Evolutionary conservation across 2,888 invertebrate species (phyloP).

Genomic region (Hoplodrina blanda): DNA sequence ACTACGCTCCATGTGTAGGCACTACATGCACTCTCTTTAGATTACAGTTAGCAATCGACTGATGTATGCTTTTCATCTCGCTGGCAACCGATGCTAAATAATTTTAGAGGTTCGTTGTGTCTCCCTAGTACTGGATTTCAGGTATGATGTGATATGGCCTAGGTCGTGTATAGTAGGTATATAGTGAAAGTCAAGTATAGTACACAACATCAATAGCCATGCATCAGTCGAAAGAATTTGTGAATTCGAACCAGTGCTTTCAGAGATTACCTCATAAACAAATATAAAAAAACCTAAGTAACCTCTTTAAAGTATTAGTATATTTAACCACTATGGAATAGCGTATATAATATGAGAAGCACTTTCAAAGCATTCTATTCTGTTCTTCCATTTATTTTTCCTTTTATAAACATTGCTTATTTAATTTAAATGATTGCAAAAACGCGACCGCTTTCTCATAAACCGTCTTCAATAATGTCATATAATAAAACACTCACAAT

Average conservation of each 20-base stretch:
- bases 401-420: too few relatives aligned
- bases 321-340: too few relatives aligned
- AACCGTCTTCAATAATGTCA: background rate
- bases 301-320: too few relatives aligned
- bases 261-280: too few relatives aligned
- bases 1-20: conserved; percentile 1
- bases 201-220: too few relatives aligned
- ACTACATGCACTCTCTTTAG: conserved; percentile 68
- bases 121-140: background rate
- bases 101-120: background rate
- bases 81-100: conserved; percentile 16
- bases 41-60: conserved; percentile 65
- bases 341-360: background rate
- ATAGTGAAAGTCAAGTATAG: too few relatives aligned
- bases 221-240: too few relatives aligned
- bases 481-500: conserved; percentile 25
- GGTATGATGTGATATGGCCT: background rate
- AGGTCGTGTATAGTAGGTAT: background rate
- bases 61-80: conserved; percentile 57
- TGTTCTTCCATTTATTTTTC: too few relatives aligned
- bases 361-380: background rate
- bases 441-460: background rate
- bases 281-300: too few relatives aligned
- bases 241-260: too few relatives aligned
- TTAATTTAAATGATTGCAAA: too few relatives aligned